These are phyloP conservation scores for Heliconius nattereri DNA, from an alignment of 1,140 invertebrate species.

Conservation along the genomic window DNA sequence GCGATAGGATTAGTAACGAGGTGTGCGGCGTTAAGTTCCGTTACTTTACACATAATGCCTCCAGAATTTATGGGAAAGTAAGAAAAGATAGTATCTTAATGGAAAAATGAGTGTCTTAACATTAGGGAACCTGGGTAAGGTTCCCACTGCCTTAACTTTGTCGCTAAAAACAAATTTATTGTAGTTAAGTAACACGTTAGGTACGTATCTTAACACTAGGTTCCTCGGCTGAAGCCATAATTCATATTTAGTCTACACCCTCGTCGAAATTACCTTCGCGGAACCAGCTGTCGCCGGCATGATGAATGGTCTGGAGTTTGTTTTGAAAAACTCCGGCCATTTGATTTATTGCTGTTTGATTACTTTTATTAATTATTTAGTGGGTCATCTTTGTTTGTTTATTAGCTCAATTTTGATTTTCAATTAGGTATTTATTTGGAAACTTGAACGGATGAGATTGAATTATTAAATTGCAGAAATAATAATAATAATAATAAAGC, in stretches of 20 bases:
- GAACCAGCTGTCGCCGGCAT: constrained; percentile 9
- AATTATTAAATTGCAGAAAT: too few relatives aligned
- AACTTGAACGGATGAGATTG: neutral
- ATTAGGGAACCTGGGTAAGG: too few relatives aligned
- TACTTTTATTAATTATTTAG: constrained; percentile 17
- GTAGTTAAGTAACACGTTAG: too few relatives aligned
- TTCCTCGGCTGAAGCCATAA: neutral
- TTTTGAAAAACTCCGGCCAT: constrained; percentile 11
- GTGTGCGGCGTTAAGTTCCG: neutral
- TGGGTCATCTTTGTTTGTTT: constrained; percentile 6
- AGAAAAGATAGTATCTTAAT: too few relatives aligned
- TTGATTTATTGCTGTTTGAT: constrained; percentile 25
- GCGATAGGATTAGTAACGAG: neutral
- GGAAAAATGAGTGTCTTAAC: too few relatives aligned
- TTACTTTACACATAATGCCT: neutral
- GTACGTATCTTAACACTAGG: too few relatives aligned
- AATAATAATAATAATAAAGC: too few relatives aligned
- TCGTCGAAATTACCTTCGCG: neutral
- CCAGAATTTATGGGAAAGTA: too few relatives aligned
- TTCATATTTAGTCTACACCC: constrained; percentile 1
- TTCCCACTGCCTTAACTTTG: too few relatives aligned
- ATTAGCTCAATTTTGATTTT: neutral
- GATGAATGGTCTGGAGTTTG: constrained; percentile 5
- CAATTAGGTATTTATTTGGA: neutral
- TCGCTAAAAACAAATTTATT: too few relatives aligned